Evolutionary conservation across 2,888 invertebrate genomes (phyloP).

Genomic region (Calameuta filiformis): DNA sequence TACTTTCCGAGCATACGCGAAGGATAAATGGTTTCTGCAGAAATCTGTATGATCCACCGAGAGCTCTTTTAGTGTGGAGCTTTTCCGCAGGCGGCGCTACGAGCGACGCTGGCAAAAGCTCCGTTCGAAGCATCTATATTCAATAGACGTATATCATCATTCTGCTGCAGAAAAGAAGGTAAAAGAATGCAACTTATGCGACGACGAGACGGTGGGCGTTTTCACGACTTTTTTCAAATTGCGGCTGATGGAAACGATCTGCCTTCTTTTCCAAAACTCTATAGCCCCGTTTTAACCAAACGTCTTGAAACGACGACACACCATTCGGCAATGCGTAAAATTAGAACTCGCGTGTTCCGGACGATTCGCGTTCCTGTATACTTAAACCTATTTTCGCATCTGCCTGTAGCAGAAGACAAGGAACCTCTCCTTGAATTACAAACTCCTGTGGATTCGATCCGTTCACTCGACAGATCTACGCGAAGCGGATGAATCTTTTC

Average conservation of each 20-base stretch:
- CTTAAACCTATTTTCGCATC: conserved; percentile 29
- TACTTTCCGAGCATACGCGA: background rate
- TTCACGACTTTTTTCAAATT: conserved; percentile 32
- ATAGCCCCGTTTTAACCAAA: background rate
- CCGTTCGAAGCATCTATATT: background rate
- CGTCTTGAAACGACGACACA: background rate
- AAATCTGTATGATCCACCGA: background rate
- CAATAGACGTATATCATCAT: background rate
- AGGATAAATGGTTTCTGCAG: background rate
- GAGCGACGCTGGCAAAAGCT: background rate
- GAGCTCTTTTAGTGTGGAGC: background rate
- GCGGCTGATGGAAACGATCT: conserved; percentile 36
- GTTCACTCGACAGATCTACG: conserved; percentile 17
- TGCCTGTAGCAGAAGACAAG: background rate
- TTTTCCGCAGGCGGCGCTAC: background rate
- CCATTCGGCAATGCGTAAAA: conserved; percentile 37
- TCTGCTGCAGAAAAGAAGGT: background rate
- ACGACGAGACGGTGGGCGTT: conserved; percentile 19
- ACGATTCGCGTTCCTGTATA: conserved; percentile 30
- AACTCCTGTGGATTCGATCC: conserved; percentile 16
- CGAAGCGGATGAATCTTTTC: background rate
- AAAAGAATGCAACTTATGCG: background rate
- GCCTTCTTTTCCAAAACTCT: background rate
- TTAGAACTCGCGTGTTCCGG: conserved; percentile 39
- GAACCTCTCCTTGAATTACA: background rate